Percentiles rank a stretch among this genome's conserved stretches.
Conservation (phyloP, 92 coral and sea anemone species). For the Palythoa heliodiscus region DNA sequence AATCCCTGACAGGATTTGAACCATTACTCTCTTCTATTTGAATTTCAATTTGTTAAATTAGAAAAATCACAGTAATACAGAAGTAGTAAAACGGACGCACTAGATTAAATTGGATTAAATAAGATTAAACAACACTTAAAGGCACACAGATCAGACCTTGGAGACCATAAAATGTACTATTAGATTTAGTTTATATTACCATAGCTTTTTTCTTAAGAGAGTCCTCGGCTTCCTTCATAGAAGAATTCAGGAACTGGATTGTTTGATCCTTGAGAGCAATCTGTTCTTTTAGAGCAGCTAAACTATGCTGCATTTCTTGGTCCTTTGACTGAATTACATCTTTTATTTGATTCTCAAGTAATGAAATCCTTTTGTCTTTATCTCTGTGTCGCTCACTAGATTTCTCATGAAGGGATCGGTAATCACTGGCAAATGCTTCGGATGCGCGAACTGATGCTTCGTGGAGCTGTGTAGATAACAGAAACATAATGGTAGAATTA, state of each 20-base stretch:
- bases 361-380: conserved; percentile 2
- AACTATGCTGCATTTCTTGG: background rate
- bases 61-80: no score
- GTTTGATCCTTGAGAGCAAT: background rate
- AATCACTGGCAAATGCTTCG: conserved; percentile 3
- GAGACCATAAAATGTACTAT: no score
- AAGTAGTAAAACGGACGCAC: no score
- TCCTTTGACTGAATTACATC: background rate
- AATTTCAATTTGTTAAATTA: no score
- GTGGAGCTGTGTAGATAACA: background rate
- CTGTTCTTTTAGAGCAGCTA: conserved; percentile 1
- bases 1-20: background rate
- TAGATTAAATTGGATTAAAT: no score
- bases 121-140: no score
- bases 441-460: background rate
- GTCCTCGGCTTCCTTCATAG: conserved; percentile 12
- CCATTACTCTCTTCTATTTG: no score
- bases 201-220: background rate
- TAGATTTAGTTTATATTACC: background rate
- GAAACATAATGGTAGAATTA: background rate
- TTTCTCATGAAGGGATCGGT: background rate
- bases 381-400: conserved; percentile 1
- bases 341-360: background rate
- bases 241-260: background rate
- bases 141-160: no score